Evolutionary conservation across 2,888 invertebrate species (phyloP).

Genomic region (Cosmia trapezina): DNA sequence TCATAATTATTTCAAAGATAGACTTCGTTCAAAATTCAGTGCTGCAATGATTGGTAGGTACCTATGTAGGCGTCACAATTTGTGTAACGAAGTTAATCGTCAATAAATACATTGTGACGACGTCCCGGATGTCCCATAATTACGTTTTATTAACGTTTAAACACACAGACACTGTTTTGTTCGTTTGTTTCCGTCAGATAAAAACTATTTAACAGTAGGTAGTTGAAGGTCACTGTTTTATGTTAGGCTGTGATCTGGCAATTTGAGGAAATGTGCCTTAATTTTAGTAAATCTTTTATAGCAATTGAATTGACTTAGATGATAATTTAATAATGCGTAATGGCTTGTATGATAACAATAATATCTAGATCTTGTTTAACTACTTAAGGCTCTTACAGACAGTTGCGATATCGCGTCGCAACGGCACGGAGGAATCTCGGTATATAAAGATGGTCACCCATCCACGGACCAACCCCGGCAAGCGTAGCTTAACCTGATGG

Average conservation of each 20-base stretch:
- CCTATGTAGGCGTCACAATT: constrained; percentile 37
- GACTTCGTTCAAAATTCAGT: background rate
- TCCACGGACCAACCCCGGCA: no score
- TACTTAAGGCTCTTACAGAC: no score
- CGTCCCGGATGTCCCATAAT: constrained; percentile 47
- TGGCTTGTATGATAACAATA: background rate
- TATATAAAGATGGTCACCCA: no score
- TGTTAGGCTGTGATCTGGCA: constrained; percentile 10
- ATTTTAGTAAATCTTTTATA: background rate
- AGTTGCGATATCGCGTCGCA: no score
- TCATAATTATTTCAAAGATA: constrained; percentile 4
- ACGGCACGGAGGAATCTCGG: no score
- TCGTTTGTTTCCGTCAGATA: constrained; percentile 23
- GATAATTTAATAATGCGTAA: background rate
- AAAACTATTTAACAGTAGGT: constrained; percentile 21
- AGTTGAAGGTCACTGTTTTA: constrained; percentile 35
- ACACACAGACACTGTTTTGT: constrained; percentile 13
- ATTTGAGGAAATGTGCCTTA: background rate
- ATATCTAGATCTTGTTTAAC: background rate
- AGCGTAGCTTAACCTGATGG: no score
- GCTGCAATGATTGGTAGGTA: background rate
- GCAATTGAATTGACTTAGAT: background rate
- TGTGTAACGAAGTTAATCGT: constrained; percentile 39
- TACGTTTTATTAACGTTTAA: constrained; percentile 44
- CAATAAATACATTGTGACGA: constrained; percentile 34